phyloP scores from a whole-genome alignment of 1,140 invertebrate genomes.

The Eubasilissa regina region DNA sequence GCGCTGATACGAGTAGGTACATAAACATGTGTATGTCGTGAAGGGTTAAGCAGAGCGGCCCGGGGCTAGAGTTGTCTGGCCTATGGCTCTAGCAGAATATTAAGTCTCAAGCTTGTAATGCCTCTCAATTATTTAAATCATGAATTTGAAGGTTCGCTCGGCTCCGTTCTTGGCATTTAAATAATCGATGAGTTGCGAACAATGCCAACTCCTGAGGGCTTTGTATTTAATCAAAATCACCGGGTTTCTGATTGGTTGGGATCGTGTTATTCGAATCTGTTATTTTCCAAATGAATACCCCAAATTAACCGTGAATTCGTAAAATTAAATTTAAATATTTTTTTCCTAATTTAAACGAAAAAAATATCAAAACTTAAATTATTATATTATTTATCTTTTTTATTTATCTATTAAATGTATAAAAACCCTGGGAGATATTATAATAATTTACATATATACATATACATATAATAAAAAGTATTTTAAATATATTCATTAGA shows the following conservation, averaged over 20 bases:
- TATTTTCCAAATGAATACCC: constrained; percentile 30
- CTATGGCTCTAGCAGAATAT: constrained; percentile 21
- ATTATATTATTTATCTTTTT: too few species aligned
- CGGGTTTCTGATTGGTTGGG: background rate
- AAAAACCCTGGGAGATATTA: too few species aligned
- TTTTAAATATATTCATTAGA: too few species aligned
- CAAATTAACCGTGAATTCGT: constrained; percentile 8
- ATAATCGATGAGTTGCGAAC: constrained; percentile 36
- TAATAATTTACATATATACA: too few species aligned
- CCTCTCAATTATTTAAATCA: constrained; percentile 43
- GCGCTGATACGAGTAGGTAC: too few species aligned
- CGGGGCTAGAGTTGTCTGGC: background rate
- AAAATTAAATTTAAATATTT: constrained; percentile 27
- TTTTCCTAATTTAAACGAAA: too few species aligned
- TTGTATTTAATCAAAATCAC: constrained; percentile 30
- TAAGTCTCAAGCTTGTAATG: constrained; percentile 23
- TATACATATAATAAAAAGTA: too few species aligned
- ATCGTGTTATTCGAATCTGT: constrained; percentile 30
- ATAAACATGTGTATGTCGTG: too few species aligned
- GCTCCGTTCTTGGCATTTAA: constrained; percentile 5
- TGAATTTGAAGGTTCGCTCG: constrained; percentile 30
- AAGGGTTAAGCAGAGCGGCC: background rate
- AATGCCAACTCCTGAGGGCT: constrained; percentile 22
- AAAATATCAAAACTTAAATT: too few species aligned
- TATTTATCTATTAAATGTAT: too few species aligned